A percentile compares a stretch with the other conserved stretches of the same genome.
Conservation (phyloP, 2,113 vertebrate species). For the Dolichotis patagonum region DNA sequence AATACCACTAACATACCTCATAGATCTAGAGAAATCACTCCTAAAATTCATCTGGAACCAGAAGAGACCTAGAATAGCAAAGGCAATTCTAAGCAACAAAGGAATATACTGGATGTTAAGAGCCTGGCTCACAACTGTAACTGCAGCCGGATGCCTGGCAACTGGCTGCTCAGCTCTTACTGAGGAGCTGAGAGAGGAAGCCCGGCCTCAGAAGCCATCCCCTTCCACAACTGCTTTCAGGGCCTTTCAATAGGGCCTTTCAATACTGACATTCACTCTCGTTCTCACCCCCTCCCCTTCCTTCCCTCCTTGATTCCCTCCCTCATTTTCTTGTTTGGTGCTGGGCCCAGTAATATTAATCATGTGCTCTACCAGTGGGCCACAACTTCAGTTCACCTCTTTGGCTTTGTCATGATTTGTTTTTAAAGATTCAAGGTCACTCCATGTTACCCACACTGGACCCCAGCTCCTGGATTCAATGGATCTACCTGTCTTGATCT, state of each 20-base stretch:
- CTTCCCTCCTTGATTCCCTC: background rate
- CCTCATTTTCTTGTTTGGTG: background rate
- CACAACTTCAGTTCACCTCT: background rate
- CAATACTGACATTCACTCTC: fast-evolving
- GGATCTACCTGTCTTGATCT: background rate
- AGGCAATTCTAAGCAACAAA: no score
- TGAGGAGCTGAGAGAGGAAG: no score
- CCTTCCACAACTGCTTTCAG: background rate
- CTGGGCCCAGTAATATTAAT: background rate
- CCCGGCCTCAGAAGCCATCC: background rate
- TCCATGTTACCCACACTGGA: background rate
- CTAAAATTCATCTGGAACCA: no score
- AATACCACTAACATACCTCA: no score
- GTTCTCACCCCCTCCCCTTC: background rate
- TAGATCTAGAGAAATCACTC: no score
- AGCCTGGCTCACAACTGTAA: background rate
- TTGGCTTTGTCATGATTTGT: background rate
- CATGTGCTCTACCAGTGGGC: background rate
- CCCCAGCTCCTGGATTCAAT: background rate
- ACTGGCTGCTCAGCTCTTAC: background rate
- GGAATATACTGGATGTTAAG: background rate
- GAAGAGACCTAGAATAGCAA: no score
- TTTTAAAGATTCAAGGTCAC: background rate
- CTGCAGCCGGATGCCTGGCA: background rate
- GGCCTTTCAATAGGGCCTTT: background rate